phyloP scores from a whole-genome alignment of 2,113 vertebrate genomes.

The Mesoclemmys tuberculata region DNA sequence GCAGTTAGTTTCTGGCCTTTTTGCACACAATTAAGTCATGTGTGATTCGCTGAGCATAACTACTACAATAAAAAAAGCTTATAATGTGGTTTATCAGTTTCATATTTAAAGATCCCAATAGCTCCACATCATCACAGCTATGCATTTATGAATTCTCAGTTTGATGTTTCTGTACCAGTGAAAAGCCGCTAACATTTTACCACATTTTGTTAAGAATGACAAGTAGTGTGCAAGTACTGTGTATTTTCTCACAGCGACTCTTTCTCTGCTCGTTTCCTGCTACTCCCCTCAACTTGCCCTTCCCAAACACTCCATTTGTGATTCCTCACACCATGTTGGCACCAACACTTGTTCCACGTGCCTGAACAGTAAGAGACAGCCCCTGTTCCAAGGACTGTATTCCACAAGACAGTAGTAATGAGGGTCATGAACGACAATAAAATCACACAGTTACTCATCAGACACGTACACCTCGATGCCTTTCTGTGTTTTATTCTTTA shows the following conservation, averaged over 20 bases:
- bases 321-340: not conserved
- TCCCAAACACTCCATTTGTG: not conserved
- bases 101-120: not conserved
- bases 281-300: not conserved
- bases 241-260: not conserved
- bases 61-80: not conserved
- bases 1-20: not conserved
- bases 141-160: not conserved
- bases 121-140: not conserved
- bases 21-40: not conserved
- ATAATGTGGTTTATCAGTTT: not conserved
- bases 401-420: not conserved
- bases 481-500: not conserved
- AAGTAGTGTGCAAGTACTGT: not conserved
- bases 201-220: not conserved
- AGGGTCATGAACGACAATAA: not conserved
- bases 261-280: not conserved
- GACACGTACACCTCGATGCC: not conserved
- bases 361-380: not conserved
- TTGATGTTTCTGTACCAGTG: not conserved
- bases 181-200: not conserved
- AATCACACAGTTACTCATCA: not conserved
- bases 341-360: not conserved
- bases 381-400: not conserved
- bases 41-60: not conserved